phyloP scores from a whole-genome alignment of 2,113 vertebrate genomes.

The Setophaga kirtlandii region DNA sequence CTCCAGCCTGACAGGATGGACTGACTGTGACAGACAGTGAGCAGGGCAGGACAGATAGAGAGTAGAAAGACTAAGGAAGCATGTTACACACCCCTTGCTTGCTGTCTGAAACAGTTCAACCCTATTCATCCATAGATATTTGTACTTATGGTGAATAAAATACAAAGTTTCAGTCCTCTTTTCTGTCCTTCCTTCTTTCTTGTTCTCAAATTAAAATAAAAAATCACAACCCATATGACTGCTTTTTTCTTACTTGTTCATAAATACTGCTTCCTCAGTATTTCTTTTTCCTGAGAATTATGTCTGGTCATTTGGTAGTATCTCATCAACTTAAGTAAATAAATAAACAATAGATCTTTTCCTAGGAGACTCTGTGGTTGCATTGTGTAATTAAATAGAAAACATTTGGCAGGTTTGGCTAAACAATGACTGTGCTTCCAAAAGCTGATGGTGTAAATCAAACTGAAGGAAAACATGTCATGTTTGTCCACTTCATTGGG shows the following conservation, averaged over 20 bases:
- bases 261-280: neutral
- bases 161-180: neutral
- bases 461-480: neutral
- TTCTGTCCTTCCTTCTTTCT: neutral
- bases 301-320: neutral
- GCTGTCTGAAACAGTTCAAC: neutral
- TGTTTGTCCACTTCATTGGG: neutral
- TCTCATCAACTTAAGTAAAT: neutral
- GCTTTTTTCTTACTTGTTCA: neutral
- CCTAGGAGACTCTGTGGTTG: neutral
- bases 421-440: constrained; percentile 40
- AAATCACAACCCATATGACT: neutral
- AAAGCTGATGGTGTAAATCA: constrained; percentile 42
- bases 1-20: neutral
- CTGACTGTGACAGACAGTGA: neutral
- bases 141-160: neutral
- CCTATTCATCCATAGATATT: neutral
- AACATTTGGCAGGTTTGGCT: constrained; percentile 37
- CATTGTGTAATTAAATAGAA: constrained; percentile 41
- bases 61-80: neutral
- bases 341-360: constrained; percentile 1
- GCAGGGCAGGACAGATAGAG: neutral
- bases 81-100: neutral
- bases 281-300: neutral
- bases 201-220: neutral